These are phyloP conservation scores for Meiosimyza platycephala DNA, from an alignment of 2,888 invertebrate genomes.

Conservation along the genomic window DNA sequence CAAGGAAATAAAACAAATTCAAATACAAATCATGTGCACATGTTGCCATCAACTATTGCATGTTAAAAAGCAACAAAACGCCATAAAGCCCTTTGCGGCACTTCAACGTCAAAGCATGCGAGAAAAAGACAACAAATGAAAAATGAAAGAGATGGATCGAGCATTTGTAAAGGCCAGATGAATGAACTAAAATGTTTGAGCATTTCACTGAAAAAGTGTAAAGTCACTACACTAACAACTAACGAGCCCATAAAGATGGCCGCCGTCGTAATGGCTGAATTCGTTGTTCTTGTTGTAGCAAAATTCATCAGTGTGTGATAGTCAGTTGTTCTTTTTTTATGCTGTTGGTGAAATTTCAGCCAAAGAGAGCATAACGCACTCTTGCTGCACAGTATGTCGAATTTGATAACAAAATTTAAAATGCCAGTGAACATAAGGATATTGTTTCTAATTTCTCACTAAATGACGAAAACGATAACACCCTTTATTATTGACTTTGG, in stretches of 20 bases:
- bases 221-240: conserved; percentile 29
- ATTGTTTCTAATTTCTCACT: neutral
- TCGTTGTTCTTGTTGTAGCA: neutral
- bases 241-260: conserved; percentile 46
- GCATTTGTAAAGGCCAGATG: conserved; percentile 3
- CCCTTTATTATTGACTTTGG: no score
- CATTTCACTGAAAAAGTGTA: conserved; percentile 16
- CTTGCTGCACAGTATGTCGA: no score
- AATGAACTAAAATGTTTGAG: conserved; percentile 16
- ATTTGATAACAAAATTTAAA: no score
- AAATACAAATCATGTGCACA: conserved; percentile 40
- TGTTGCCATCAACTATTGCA: conserved; percentile 36
- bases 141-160: neutral
- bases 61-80: conserved; percentile 2
- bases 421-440: neutral
- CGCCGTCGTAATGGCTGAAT: conserved; percentile 45
- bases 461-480: no score
- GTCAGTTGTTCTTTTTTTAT: no score
- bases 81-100: conserved; percentile 15
- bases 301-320: no score
- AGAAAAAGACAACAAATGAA: conserved; percentile 11
- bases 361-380: no score
- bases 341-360: no score
- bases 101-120: neutral
- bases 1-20: conserved; percentile 37